Conservation (phyloP, 1,140 invertebrate genomes). For the Tetragonula clypearis region DNA sequence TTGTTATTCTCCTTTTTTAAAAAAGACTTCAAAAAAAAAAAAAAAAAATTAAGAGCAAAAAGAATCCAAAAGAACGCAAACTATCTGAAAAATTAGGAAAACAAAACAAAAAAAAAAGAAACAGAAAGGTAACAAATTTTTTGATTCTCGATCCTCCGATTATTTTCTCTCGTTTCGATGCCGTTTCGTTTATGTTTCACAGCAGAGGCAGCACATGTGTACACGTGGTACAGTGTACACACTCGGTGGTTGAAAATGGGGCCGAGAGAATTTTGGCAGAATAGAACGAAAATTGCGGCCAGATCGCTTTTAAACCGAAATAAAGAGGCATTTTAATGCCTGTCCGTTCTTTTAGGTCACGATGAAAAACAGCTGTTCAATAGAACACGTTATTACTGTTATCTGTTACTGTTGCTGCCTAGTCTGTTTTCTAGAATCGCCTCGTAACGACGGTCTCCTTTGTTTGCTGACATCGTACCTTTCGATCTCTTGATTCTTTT, state of each 20-base stretch:
- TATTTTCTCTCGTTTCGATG: not conserved
- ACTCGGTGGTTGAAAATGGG: slow-evolving; percentile 17
- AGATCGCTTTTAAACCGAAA: slow-evolving; percentile 37
- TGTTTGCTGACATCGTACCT: slow-evolving; percentile 3
- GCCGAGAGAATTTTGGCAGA: slow-evolving; percentile 4
- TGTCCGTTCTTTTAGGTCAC: slow-evolving; percentile 26
- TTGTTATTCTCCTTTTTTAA: not conserved
- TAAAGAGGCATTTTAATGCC: slow-evolving; percentile 17
- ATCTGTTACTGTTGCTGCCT: not conserved
- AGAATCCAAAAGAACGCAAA: not conserved
- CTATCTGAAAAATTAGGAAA: not conserved
- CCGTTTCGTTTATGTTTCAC: slow-evolving; percentile 11
- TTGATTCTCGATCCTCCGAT: not conserved
- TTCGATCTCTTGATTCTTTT: slow-evolving; percentile 8
- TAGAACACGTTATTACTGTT: not conserved
- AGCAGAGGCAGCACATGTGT: not conserved
- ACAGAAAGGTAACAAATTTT: not conserved
- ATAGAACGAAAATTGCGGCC: slow-evolving; percentile 18
- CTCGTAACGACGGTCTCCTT: not conserved
- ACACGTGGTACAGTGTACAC: not conserved
- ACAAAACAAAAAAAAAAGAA: not conserved
- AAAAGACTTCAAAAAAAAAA: not conserved
- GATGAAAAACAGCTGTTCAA: slow-evolving; percentile 21
- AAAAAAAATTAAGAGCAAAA: not conserved
- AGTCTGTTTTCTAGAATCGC: not conserved